Evolutionary conservation across 1,140 invertebrate species (phyloP).

Genomic region (Drosophila hydei): DNA sequence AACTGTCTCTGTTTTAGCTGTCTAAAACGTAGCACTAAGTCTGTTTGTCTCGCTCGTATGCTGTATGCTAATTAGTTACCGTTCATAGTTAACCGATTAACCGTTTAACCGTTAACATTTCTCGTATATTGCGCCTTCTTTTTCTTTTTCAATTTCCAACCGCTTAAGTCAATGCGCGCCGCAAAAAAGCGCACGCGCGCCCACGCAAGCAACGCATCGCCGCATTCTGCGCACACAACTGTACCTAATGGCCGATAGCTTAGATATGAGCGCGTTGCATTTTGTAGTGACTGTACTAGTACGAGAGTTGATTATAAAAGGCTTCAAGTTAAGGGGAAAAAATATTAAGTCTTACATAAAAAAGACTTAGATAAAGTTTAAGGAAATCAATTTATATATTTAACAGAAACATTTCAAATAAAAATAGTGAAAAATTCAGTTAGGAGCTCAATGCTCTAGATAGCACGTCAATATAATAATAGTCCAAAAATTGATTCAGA

Average conservation of each 20-base stretch:
- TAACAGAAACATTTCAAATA: too few relatives aligned
- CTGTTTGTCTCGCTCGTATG: conserved; percentile 55
- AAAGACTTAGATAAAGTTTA: too few relatives aligned
- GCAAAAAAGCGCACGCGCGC: conserved; percentile 31
- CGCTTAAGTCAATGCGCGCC: conserved; percentile 71
- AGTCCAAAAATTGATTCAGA: background rate
- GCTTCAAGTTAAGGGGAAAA: too few relatives aligned
- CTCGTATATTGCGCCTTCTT: conserved; percentile 55
- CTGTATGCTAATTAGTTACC: conserved; percentile 55
- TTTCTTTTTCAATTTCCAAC: conserved; percentile 64
- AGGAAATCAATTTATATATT: too few relatives aligned
- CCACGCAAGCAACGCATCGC: conserved; percentile 54
- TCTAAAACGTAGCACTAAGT: conserved; percentile 35
- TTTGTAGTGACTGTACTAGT: too few relatives aligned
- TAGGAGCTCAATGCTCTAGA: too few relatives aligned
- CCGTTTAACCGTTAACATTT: conserved; percentile 41
- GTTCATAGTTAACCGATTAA: conserved; percentile 30
- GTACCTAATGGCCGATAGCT: conserved; percentile 54
- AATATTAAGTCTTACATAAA: too few relatives aligned
- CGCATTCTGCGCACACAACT: conserved; percentile 35
- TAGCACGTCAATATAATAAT: background rate
- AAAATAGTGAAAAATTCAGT: too few relatives aligned
- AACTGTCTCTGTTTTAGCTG: conserved; percentile 21
- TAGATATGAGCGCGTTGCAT: conserved; percentile 12
- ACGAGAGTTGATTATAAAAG: too few relatives aligned